Evolutionary conservation across 35 echinoderm and acorn worm genomes (phyloP), one percentile per base, ranked within the genome.

Genomic region (Lytechinus pictus): DNA sequence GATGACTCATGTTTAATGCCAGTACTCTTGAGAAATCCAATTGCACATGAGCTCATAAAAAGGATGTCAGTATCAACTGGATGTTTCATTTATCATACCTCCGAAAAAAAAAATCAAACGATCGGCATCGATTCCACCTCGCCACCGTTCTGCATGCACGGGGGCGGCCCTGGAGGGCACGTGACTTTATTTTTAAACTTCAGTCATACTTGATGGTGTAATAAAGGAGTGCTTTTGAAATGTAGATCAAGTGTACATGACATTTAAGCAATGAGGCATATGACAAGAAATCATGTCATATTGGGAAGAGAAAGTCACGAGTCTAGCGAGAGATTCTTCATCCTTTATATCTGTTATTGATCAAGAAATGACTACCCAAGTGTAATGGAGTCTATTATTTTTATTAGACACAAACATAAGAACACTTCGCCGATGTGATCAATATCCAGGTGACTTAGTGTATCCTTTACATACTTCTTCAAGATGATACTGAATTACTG

Each of bases 161-260:
- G 61, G 61, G 14, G 61, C 61, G 61, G 5, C 13, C 3, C 61
- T 19, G 61, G 16, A 71, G 61, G 61, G 61, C 61, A 71, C 61
- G 61, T 21, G 61, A 71, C 61, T n/a, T 79, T 24, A 24, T 79
- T 79, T 79, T n/a, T 19, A 24, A 79, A 79, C 66, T 79, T 79
- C n/a, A 16, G 6, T 79, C 66, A 79, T 24, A 19, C 5, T 79
- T 79, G 66, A 79, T 79, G 4, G 14, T 79, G 66, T 7, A 79
- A 79, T 24, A 24, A 7, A 24, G 66, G 66, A 79, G 66, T 4
- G 66, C 8, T 79, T 16, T 79, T n/a, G 66, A 79, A 24, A 79
- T 79, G 19, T 79, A 79, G 66, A 79, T 79, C 66, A 79, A 79
- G 66, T 79, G 66, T 79, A 79, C 66, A 79, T 79, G 66, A 79